A percentile compares a stretch with the other conserved stretches of the same genome.
These are phyloP conservation scores for Madoqua kirkii DNA, from an alignment of 2,113 vertebrate species.

Conservation along the genomic window DNA sequence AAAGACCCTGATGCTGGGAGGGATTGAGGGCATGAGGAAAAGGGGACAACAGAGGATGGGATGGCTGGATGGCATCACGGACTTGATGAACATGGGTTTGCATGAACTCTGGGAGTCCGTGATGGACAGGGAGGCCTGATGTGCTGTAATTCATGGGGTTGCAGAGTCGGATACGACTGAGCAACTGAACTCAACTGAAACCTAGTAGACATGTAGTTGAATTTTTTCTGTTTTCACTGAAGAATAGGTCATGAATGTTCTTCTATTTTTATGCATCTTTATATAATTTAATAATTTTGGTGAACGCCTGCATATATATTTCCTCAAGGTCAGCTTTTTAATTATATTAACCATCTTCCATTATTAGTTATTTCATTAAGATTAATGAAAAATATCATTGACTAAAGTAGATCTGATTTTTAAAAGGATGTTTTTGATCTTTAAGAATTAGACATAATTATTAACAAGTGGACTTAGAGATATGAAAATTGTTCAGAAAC, in stretches of 20 bases:
- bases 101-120: background rate
- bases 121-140: background rate
- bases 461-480: background rate
- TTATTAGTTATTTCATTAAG: background rate
- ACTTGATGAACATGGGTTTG: background rate
- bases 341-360: background rate
- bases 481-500: background rate
- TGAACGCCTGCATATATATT: background rate
- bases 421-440: background rate
- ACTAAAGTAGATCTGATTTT: background rate
- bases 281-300: conserved; percentile 15
- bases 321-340: background rate
- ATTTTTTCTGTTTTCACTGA: background rate
- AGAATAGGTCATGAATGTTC: background rate
- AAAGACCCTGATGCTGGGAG: background rate
- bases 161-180: background rate
- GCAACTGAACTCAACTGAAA: background rate
- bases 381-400: background rate
- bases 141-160: fast-evolving
- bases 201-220: background rate
- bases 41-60: background rate
- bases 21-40: background rate
- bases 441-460: background rate
- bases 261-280: background rate
- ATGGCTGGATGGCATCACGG: background rate